Base-by-base conservation (phyloP, 2,797 vertebrate genomes). In the Geotrypetes seraphini region DNA sequence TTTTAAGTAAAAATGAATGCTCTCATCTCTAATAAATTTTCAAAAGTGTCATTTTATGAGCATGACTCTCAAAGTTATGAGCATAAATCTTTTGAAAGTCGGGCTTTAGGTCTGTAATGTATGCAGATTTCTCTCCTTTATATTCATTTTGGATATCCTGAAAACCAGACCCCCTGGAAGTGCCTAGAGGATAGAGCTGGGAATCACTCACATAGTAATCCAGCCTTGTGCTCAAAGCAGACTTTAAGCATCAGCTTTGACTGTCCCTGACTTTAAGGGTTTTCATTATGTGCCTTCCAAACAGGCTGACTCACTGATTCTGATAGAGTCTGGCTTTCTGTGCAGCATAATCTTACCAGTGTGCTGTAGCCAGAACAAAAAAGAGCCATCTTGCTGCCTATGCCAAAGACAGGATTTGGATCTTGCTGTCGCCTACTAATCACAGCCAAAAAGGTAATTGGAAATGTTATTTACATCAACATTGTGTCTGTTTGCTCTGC, bases 381-480 rank as follows among this genome's bases (percentile, higher is more conserved):
- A 28, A 43, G 45, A 69, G 24, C 42, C 19, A 29, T 69, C 39
- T 47, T 65, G 42, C 62, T 60, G 31, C 51, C 48, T 27, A 35
- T 57, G 53, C 35, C 53, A 35, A 47, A 48, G 27, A 56, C 57
- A 49, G 53, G 57, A 47, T 58, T 54, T 40, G 58, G 42, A 31
- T 47, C 46, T 40, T 35, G 31, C 19, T 39, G 48, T 26, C 43
- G 26, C 25, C 29, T 51, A 25, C 45, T 60, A 62, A 52, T 50
- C 61, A 49, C 51, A 52, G 57, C 32, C 35, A 63, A 66, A 62
- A 76, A 81, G 34, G 48, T 68, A 69, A 55, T 63, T 50, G 44
- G 27, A 30, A 28, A 32, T 47, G 37, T 63, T 51, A 47, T 61
- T 75, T 53, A 41, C 49, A 36, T 41, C 36, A 12, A 20, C 2